Base-by-base conservation (phyloP, 1,140 invertebrate species). In the Diachasma alloeum region DNA sequence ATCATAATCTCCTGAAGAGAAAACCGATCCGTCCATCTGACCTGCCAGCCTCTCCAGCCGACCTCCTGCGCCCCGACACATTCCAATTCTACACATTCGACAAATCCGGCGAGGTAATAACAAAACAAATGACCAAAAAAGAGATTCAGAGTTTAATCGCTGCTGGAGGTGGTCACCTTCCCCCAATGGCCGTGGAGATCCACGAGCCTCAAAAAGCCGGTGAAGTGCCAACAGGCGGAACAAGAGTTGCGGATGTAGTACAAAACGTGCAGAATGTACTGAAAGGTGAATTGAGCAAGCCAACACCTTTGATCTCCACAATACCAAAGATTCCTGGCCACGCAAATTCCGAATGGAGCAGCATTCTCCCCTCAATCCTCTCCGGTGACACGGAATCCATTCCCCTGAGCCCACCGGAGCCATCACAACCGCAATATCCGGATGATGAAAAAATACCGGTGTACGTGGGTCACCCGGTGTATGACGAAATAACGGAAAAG, bases 1-100 rank as follows among this genome's bases (percentile, higher is more conserved):
- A 31, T 31, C 31, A 31, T 46, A 3, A 59, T 9, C 53, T 17
- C 8, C 3, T 31, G 59, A 63, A 63, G 24, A 59, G 24, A 31
- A 63, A 31, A 77, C 68, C 31, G 77, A 78, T 53, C 4, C 80
- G 80, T 66, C 81, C 39, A 76, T 84, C 26, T 72, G 83, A 75
- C 75, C 81, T 81, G 39, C 87, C 80, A 46, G 94, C 93, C n/a
- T 95, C 94, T 72, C 95, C 95, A 3, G 93, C 93, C 0, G 92
- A 93, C 80, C 88, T 96, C 3, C 85, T 95, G 3, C 93, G 93
- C 77, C 95, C 95, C 3, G 95, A 96, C 82, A 90, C 92, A 87
- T 96, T 96, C 87, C 94, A 96, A 85, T 96, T 96, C 84, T 96
- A 95, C 82, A 96, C 95, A 0, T 95, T 96, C 81, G 93, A 96